These are phyloP conservation scores for Crocidura indochinensis DNA, from an alignment of 2,797 vertebrate genomes.

Conservation along the genomic window DNA sequence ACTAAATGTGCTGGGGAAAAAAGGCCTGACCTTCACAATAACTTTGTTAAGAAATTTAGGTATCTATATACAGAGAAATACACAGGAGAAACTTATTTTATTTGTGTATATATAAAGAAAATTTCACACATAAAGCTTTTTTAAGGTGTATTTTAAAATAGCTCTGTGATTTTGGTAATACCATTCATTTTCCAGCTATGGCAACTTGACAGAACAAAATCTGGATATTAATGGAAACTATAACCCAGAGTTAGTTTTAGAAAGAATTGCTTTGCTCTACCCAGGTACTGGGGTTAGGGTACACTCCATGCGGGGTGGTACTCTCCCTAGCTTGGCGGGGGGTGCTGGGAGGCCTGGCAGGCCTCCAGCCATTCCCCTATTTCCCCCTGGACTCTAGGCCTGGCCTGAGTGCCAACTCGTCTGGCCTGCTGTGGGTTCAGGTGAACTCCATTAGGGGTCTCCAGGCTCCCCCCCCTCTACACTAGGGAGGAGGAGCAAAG, in stretches of 20 bases:
- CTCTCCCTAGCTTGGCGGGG: too few species aligned
- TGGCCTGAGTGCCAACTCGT: too few species aligned
- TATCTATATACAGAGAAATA: not conserved
- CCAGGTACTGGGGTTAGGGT: too few species aligned
- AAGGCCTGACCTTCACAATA: not conserved
- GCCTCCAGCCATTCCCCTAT: too few species aligned
- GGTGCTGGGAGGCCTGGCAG: too few species aligned
- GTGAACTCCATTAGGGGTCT: too few species aligned
- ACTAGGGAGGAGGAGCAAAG: too few species aligned
- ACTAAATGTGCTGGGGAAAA: not conserved
- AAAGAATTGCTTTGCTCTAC: not conserved
- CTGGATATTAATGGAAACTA: not conserved
- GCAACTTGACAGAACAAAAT: not conserved
- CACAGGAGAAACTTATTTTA: not conserved
- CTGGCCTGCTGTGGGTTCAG: too few species aligned
- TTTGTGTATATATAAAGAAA: not conserved
- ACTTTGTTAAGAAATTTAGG: not conserved
- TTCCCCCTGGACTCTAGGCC: too few species aligned
- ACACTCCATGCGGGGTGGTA: too few species aligned
- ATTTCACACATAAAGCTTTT: not conserved
- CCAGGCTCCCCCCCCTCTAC: too few species aligned
- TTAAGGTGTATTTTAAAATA: constrained; percentile 13
- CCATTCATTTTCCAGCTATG: not conserved
- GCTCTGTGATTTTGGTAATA: not conserved
- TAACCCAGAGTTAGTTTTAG: not conserved